A percentile compares a stretch with the other conserved stretches of the same genome.
These are phyloP conservation scores for Plecotus auritus DNA, from an alignment of 2,113 vertebrate species.

Conservation along the genomic window DNA sequence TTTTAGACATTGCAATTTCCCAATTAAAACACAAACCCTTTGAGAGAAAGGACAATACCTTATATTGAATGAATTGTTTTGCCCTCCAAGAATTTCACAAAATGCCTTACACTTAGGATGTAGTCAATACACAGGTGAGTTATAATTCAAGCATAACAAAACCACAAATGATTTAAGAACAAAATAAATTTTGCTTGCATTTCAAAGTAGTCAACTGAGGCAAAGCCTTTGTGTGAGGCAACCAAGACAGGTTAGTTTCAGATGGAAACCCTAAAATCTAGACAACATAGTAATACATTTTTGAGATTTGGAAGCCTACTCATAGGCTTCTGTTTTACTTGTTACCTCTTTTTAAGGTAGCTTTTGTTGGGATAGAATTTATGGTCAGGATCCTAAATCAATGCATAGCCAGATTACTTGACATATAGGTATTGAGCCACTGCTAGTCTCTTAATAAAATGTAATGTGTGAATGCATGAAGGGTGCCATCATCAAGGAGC, in stretches of 20 bases:
- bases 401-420: background rate
- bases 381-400: background rate
- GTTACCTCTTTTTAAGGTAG: background rate
- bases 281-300: background rate
- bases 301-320: background rate
- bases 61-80: background rate
- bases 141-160: background rate
- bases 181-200: background rate
- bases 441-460: conserved; percentile 35
- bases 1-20: background rate
- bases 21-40: background rate
- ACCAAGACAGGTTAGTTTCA: background rate
- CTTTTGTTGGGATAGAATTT: background rate
- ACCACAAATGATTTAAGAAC: conserved; percentile 8
- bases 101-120: background rate
- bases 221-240: background rate
- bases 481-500: background rate
- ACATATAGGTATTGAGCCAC: background rate
- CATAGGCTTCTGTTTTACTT: background rate
- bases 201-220: background rate
- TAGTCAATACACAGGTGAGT: background rate
- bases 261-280: conserved; percentile 9
- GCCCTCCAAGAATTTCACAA: background rate
- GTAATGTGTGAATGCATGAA: background rate
- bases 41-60: background rate